A percentile compares a stretch with the other conserved stretches of the same genome.
These are phyloP conservation scores for Drosophila kurseongensis DNA, from an alignment of 1,140 invertebrate genomes.

Conservation along the genomic window DNA sequence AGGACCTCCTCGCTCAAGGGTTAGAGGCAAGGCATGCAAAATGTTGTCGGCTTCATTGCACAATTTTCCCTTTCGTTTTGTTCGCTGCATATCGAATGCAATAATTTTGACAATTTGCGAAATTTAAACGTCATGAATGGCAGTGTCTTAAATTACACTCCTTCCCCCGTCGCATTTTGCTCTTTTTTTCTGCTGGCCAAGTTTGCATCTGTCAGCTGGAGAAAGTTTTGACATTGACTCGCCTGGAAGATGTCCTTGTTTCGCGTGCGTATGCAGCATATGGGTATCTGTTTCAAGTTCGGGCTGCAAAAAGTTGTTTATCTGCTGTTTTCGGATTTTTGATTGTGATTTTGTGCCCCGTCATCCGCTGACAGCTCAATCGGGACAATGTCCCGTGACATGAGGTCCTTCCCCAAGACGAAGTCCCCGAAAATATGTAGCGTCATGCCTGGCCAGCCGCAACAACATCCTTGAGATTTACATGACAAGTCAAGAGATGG, in stretches of 20 bases:
- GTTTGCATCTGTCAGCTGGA: slow-evolving; percentile 37
- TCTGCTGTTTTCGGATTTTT: neutral
- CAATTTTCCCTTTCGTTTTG: slow-evolving; percentile 56
- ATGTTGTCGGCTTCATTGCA: slow-evolving; percentile 69
- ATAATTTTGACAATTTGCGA: slow-evolving; percentile 71
- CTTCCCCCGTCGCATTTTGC: slow-evolving; percentile 5
- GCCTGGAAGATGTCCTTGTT: neutral
- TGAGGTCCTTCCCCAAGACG: slow-evolving; percentile 2
- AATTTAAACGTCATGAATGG: slow-evolving; percentile 69
- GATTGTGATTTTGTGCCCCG: slow-evolving; percentile 16
- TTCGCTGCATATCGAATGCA: slow-evolving; percentile 64
- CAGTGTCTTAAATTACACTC: slow-evolving; percentile 72
- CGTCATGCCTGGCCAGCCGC: slow-evolving; percentile 62
- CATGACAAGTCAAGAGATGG: slow-evolving; percentile 43
- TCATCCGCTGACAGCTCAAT: slow-evolving; percentile 49
- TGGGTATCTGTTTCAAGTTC: slow-evolving; percentile 24
- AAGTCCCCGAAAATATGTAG: slow-evolving; percentile 40
- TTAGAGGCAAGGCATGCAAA: slow-evolving; percentile 61
- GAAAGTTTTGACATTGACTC: slow-evolving; percentile 31
- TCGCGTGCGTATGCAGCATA: neutral
- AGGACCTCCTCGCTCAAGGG: slow-evolving; percentile 40
- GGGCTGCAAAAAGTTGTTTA: slow-evolving; percentile 9
- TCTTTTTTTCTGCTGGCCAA: slow-evolving; percentile 9
- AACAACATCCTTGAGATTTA: slow-evolving; percentile 59
- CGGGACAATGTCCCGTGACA: slow-evolving; percentile 40